Evolutionary conservation across 2,888 invertebrate genomes (phyloP), one percentile per base, ranked within the genome.

Genomic region (Cybosia mesomella): DNA sequence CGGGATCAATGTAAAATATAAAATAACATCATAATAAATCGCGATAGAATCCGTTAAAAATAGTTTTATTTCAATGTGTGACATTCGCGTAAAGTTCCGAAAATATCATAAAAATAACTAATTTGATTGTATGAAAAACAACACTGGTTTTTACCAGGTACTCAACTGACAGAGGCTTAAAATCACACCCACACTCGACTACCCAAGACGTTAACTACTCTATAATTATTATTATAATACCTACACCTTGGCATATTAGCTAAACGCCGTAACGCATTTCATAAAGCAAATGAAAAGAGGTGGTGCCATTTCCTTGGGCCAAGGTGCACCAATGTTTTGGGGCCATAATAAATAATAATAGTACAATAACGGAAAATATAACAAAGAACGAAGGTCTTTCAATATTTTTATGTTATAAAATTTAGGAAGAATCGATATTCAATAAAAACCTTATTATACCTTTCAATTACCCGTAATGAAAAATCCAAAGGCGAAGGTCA

Each of bases 401-500:
- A 58, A 21, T 36, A 22, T 59, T 21, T 0, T 58, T 22, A 15
- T 39, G 15, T 21, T 22, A 39, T 59, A 24, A 59, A 59, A 15
- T 3, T 39, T 24, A 4, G 9, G 9, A 53, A 32, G 21, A 34
- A 18, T 21, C 59, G 39, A 39, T 59, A 59, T 39, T 39, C n/a
- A 21, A 32, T 62, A 62, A 53, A 32, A 32, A 62, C 21, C 21
- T 43, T 43, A 39, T 64, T 58, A 13, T 58, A 22, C 34, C 24
- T 24, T 64, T 28, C n/a, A 58, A 34, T 58, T 65, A 22, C 32
- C 18, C 43, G 32, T 58, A 49, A 39, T 15, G 39, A 66, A 24
- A 36, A 58, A 18, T 36, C 8, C 21, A 32, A 65, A 58, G 24
- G n/a, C 34, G 34, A 53, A 61, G 64, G 34, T 58, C 66, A 66